Base-by-base conservation (phyloP, 2,888 invertebrate genomes). In the Rhagonycha fulva region DNA sequence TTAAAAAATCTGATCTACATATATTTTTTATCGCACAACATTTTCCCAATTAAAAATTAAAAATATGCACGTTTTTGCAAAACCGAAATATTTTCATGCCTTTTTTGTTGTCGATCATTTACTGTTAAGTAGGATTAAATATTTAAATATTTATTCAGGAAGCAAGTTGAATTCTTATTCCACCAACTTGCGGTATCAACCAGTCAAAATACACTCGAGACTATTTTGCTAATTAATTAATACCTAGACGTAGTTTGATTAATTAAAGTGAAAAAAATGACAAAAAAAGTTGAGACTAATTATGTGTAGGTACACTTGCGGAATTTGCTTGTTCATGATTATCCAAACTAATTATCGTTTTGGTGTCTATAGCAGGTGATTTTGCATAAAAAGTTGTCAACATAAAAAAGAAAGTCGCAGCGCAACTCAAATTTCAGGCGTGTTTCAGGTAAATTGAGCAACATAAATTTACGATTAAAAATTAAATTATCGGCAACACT, bases 101-200 rank as follows among this genome's bases (percentile, higher is more conserved):
- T 47, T 47, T 47, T n/a, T 9, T 7, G 12, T 12, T 2, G 47
- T 9, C 7, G 9, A 5, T n/a, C 24, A 66, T 26, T 66, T 66
- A 24, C 19, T 9, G 26, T 66, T 66, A 66, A 66, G 23, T 66
- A 66, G 63, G 19, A 66, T 66, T 66, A 66, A 66, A 66, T 66
- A 66, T 66, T 66, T 66, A 66, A 66, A 66, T 66, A 66, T 66
- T 66, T 26, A 19, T 66, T 10, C 63, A 66, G 63, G 63, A 66
- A 66, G 26, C 63, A 19, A 66, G 24, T 23, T 66, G 24, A 66
- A 66, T 23, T 66, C 9, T 66, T 66, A 47, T 47, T 47, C 47
- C 47, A 47, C n/a, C 47, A 47, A 47, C 47, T 47, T 47, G 47
- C 2, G 47, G 47, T n/a, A 5, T n/a, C n/a, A n/a, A n/a, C 47